Conservation (phyloP, 2,888 invertebrate genomes). For the Leucoptera coffeella region DNA sequence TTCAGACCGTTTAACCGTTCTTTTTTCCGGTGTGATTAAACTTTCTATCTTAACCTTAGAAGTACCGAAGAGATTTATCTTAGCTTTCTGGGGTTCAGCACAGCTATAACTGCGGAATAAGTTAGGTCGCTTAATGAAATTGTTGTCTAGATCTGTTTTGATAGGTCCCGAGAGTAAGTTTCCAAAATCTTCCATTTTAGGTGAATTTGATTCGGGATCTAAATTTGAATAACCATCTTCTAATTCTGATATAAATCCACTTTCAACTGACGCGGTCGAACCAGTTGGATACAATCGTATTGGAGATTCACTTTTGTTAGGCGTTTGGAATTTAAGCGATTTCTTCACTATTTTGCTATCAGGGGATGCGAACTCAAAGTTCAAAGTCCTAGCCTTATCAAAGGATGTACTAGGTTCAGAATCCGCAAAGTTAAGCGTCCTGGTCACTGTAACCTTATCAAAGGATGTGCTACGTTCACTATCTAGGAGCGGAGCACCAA, state of each 20-base stretch:
- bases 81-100: constrained; percentile 19
- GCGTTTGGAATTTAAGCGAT: constrained; percentile 32
- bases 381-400: background rate
- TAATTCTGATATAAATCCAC: constrained; percentile 38
- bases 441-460: constrained; percentile 16
- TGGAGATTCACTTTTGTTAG: constrained; percentile 17
- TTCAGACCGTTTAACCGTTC: constrained; percentile 59
- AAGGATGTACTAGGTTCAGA: constrained; percentile 4
- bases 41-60: too few relatives aligned
- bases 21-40: too few relatives aligned
- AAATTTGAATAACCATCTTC: constrained; percentile 36
- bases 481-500: constrained; percentile 38
- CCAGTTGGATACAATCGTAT: constrained; percentile 22
- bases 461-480: constrained; percentile 34
- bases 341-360: constrained; percentile 35
- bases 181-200: constrained; percentile 29
- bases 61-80: constrained; percentile 16
- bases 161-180: constrained; percentile 30
- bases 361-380: too few relatives aligned
- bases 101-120: constrained; percentile 26
- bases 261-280: constrained; percentile 35
- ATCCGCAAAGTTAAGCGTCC: constrained; percentile 36
- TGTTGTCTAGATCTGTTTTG: constrained; percentile 16
- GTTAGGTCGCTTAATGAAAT: constrained; percentile 14
- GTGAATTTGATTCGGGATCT: constrained; percentile 28